Evolutionary conservation across 2,888 invertebrate genomes (phyloP), one percentile per base, ranked within the genome.

Genomic region (Blastobasis lacticolella): DNA sequence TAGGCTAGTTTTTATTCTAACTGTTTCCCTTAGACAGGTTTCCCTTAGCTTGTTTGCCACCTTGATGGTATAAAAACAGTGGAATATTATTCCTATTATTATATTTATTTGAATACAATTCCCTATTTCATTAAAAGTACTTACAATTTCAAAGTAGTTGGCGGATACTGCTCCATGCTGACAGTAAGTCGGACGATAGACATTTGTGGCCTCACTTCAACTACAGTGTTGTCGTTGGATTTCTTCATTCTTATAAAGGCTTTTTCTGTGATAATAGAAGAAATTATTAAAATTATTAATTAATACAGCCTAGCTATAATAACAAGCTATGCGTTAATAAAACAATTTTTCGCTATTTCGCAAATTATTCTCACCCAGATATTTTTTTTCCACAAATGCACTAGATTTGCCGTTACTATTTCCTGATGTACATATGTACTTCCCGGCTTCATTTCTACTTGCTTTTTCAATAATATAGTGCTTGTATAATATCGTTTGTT

Each of bases 381-480:
- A 72, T 52, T 36, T 55, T 63, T 74, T 79, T 10, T 3, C 37
- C 46, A 60, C 51, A 1, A 9, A 48, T 1, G 8, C 48, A 6
- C 43, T 37, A 45, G 59, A 58, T 1, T 54, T 42, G 0, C 58
- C 62, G 50, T 63, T 66, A 10, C 59, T 68, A 51, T 71, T 76
- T 38, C 53, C 63, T 2, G 78, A 67, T 6, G 61, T 51, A 50
- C 87, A 87, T 0, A 42, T 63, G 55, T 85, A 87, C 0, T 1
- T 38, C 0, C 85, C 85, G 4, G 50, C 67, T 49, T 81, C 71
- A 8, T 66, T 59, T 46, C 56, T 59, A 1, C 68, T 71, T 0
- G 83, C 83, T 50, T 81, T 77, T 1, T 45, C 40, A 38, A 86
- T 60, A 37, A 68, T 78, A 45, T 85, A 65, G 49, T 65, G 71